Evolutionary conservation across 2,888 invertebrate genomes (phyloP), one percentile per base, ranked within the genome.

Genomic region (Drosophila mayaguana): DNA sequence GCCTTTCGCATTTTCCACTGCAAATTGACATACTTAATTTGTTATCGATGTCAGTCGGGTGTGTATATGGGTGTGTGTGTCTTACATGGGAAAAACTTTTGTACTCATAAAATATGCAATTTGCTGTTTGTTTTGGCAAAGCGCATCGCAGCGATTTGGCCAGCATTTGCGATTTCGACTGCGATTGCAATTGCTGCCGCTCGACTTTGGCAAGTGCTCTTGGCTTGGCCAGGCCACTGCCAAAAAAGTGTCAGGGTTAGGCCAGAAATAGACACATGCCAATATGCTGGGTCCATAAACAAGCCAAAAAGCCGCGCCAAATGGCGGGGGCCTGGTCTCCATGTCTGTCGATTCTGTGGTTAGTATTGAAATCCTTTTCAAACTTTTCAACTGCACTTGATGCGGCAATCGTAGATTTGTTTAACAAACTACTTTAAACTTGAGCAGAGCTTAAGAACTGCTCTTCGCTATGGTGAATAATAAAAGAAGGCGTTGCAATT

Each of bases 1-100:
- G 28, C 65, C 64, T 72, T 76, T 65, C 53, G 72, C 78, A 57
- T 70, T 78, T 77, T 69, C 76, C 76, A 57, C 76, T 69, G 72
- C 68, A 75, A 87, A 84, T 82, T 87, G 89, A 87, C 89, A 84
- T 79, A 86, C 89, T 86, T 88, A 80, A 88, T 88, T 83, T 78
- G 69, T 83, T 74, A 83, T 80, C 72, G 83, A 75, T 70, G 72
- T 43, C 63, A 51, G 20, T 43, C 40, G 16, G 25, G 14, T 28
- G 28, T 32, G 32, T 32, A 57, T 20, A 45, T 68, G 72, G 65
- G 59, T 14, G 72, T 63, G 55, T 72, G 53, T 67, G 64, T 62
- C 36, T 62, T 72, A 72, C 83, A 85, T 75, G 83, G 73, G 63
- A 75, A 67, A 71, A 82, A 78, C 75, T 82, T 88, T 79, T 74